Evolutionary conservation across 1,140 invertebrate genomes (phyloP).

Genomic region (Diachasmimorpha longicaudata): DNA sequence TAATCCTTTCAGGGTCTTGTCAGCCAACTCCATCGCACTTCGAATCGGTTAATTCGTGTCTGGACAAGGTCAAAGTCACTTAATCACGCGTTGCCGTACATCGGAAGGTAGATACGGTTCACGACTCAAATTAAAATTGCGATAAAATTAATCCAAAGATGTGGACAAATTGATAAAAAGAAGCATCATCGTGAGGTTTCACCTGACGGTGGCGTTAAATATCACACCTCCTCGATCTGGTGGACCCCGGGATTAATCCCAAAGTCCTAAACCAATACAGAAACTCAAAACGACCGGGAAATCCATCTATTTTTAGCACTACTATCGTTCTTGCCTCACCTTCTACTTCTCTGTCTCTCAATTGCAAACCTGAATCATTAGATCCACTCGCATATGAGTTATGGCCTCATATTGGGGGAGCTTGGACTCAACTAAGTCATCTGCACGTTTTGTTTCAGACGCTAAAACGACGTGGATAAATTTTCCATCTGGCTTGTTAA

Average conservation of each 20-base stretch:
- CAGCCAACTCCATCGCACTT: not conserved
- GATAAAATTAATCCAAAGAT: not conserved
- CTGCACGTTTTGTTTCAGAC: not conserved
- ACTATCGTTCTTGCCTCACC: not conserved
- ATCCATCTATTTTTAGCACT: conserved; percentile 18
- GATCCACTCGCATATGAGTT: conserved; percentile 24
- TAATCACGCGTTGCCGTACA: not conserved
- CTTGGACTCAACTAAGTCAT: not conserved
- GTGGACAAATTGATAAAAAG: not conserved
- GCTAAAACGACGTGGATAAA: not conserved
- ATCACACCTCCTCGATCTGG: no score
- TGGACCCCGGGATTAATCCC: no score
- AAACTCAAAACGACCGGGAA: not conserved
- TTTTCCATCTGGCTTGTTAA: not conserved
- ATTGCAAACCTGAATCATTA: conserved; percentile 26
- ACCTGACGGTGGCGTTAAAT: not conserved
- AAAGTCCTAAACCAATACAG: no score
- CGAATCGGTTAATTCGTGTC: not conserved
- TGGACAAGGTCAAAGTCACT: not conserved
- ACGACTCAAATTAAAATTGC: not conserved
- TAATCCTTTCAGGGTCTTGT: no score
- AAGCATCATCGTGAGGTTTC: not conserved
- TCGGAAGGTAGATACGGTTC: not conserved
- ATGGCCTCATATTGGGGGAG: conserved; percentile 16
- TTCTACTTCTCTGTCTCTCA: not conserved